Percentiles rank a stretch among this genome's conserved stretches.
Conservation (phyloP, 2,113 vertebrate species). For the Hirundichthys speculiger region DNA sequence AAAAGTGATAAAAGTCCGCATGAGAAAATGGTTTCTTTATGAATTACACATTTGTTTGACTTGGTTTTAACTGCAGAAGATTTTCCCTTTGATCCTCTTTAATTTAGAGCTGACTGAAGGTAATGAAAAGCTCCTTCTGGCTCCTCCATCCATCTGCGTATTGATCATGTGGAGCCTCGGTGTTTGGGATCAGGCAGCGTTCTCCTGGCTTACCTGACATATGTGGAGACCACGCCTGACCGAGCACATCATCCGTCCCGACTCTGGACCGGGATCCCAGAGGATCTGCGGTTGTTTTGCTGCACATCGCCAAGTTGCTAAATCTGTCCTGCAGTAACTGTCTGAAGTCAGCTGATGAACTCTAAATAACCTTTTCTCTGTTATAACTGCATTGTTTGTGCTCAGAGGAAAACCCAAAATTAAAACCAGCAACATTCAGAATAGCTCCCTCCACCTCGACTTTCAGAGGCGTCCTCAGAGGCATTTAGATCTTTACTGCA, state of each 20-base stretch:
- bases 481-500: too few relatives aligned
- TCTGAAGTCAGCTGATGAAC: conserved; percentile 57
- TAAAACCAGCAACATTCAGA: too few relatives aligned
- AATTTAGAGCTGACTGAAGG: conserved; percentile 20
- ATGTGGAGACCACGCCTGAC: conserved; percentile 65
- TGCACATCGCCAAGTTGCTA: conserved; percentile 54
- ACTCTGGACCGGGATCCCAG: conserved; percentile 62
- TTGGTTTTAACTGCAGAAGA: conserved; percentile 18
- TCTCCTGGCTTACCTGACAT: conserved; percentile 64
- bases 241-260: conserved; percentile 73
- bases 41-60: conserved; percentile 16
- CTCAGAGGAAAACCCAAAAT: conserved; percentile 24
- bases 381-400: conserved; percentile 21
- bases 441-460: too few relatives aligned
- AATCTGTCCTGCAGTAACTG: conserved; percentile 50
- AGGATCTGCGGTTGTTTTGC: conserved; percentile 54
- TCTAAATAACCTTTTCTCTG: conserved; percentile 42
- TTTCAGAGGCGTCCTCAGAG: too few relatives aligned
- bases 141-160: conserved; percentile 35
- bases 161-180: conserved; percentile 37
- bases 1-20: conserved; percentile 1
- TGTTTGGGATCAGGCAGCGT: conserved; percentile 41
- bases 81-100: conserved; percentile 24
- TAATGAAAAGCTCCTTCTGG: conserved; percentile 48
- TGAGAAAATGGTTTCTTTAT: conserved; percentile 1